A percentile compares a stretch with the other conserved stretches of the same genome.
Evolutionary conservation across 1,140 invertebrate genomes (phyloP).

Genomic region (Phortica variegata): DNA sequence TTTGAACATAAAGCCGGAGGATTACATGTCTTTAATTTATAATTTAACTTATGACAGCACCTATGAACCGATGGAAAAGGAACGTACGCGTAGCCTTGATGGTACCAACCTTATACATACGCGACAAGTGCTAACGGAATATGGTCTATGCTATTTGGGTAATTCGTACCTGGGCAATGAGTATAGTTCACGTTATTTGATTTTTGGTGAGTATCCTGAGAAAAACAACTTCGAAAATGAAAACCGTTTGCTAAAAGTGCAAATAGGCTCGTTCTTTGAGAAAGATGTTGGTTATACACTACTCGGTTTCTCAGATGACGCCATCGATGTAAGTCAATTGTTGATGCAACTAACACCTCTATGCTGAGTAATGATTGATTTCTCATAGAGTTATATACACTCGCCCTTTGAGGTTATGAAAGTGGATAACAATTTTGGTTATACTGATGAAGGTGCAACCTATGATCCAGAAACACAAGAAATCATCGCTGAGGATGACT

Average conservation of each 20-base stretch:
- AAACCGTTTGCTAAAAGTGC: slow-evolving; percentile 5
- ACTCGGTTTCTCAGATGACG: slow-evolving; percentile 20
- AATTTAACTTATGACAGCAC: slow-evolving; percentile 41
- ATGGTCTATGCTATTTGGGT: slow-evolving; percentile 44
- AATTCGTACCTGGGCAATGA: slow-evolving; percentile 32
- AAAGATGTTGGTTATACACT: slow-evolving; percentile 29
- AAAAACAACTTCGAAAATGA: slow-evolving; percentile 10
- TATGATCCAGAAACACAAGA: slow-evolving; percentile 32
- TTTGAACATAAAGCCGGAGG: slow-evolving; percentile 27
- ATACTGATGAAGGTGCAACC: slow-evolving; percentile 31
- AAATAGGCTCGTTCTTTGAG: slow-evolving; percentile 31
- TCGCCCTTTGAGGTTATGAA: slow-evolving; percentile 62
- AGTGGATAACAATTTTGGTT: slow-evolving; percentile 57
- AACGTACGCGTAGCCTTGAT: slow-evolving; percentile 27
- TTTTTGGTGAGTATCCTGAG: slow-evolving; percentile 37
- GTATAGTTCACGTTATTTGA: slow-evolving; percentile 33
- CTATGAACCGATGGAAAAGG: slow-evolving; percentile 20
- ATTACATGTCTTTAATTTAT: slow-evolving; percentile 49
- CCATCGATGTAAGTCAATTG: slow-evolving; percentile 27
- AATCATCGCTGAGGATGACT: slow-evolving; percentile 36
- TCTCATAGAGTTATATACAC: slow-evolving; percentile 59
- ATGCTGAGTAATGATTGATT: not conserved
- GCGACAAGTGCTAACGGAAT: slow-evolving; percentile 47
- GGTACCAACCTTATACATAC: slow-evolving; percentile 26
- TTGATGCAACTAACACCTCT: no score